These are phyloP conservation scores for Uropetala carovei DNA, from an alignment of 2,888 invertebrate genomes.

Conservation along the genomic window DNA sequence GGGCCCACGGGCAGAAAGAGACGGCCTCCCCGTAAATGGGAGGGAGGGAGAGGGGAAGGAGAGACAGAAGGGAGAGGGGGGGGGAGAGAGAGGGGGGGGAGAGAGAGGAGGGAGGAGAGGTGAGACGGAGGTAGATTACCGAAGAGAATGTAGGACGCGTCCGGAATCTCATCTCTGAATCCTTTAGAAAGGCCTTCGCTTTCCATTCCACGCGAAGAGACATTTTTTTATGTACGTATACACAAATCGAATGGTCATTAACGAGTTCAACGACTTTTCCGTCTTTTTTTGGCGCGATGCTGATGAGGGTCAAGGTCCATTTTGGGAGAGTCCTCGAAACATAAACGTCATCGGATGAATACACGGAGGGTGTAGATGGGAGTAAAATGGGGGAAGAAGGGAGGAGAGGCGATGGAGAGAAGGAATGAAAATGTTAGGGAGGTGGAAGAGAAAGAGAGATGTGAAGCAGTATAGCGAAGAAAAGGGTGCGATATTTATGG, in stretches of 20 bases:
- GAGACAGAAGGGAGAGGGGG: not conserved
- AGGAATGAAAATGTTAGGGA: not conserved
- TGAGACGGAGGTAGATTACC: not conserved
- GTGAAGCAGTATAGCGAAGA: too few relatives aligned
- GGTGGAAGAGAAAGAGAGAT: not conserved
- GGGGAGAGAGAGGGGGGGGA: not conserved
- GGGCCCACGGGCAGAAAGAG: too few relatives aligned
- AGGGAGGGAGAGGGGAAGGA: not conserved
- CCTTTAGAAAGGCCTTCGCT: constrained; percentile 46
- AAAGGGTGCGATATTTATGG: too few relatives aligned
- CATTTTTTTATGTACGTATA: not conserved
- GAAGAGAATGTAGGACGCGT: not conserved
- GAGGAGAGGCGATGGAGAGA: not conserved
- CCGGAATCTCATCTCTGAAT: constrained; percentile 24
- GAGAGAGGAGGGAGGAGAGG: not conserved
- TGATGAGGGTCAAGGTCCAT: constrained; percentile 54
- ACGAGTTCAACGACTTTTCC: constrained; percentile 32
- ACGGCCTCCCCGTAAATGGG: not conserved
- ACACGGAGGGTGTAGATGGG: too few relatives aligned
- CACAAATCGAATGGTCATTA: not conserved
- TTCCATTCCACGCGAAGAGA: constrained; percentile 30
- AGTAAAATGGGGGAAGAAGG: too few relatives aligned
- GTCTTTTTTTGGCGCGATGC: constrained; percentile 20
- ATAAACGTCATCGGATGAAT: not conserved
- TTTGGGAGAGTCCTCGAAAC: not conserved